phyloP scores from a whole-genome alignment of 2,113 vertebrate genomes.

The Apteryx owenii region DNA sequence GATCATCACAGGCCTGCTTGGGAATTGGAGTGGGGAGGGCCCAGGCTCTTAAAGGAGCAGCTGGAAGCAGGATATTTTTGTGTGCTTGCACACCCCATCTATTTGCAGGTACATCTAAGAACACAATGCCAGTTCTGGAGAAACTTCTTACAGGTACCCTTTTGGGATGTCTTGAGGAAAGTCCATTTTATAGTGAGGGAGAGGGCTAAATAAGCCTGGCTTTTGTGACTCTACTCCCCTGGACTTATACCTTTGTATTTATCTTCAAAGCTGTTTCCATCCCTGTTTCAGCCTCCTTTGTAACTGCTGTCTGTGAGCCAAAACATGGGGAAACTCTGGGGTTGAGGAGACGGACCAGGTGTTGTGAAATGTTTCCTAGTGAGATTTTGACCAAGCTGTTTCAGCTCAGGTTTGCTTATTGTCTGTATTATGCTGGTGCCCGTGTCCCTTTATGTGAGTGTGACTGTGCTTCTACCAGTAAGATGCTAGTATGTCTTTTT shows the following conservation, averaged over 20 bases:
- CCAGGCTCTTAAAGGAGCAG: not conserved
- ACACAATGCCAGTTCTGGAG: not conserved
- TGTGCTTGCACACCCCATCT: not conserved
- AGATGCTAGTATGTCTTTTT: not conserved
- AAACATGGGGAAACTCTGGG: fast-evolving
- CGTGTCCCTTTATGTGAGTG: fast-evolving
- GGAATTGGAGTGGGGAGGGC: not conserved
- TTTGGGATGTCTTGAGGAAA: not conserved
- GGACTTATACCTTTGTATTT: not conserved
- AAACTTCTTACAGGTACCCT: not conserved
- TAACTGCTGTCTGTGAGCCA: not conserved
- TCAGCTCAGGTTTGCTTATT: not conserved
- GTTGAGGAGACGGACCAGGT: not conserved
- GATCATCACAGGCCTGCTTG: not conserved
- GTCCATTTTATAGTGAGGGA: not conserved
- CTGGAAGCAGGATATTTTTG: not conserved
- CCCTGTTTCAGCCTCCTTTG: not conserved
- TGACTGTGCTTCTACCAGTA: not conserved
- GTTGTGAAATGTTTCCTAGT: not conserved
- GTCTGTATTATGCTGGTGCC: not conserved
- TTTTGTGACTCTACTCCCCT: not conserved
- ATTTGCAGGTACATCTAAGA: not conserved
- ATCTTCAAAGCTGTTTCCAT: not conserved
- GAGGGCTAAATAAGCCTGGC: not conserved
- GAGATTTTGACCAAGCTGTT: not conserved